Conservation (phyloP, 2,113 vertebrate species). For the Euleptes europaea region DNA sequence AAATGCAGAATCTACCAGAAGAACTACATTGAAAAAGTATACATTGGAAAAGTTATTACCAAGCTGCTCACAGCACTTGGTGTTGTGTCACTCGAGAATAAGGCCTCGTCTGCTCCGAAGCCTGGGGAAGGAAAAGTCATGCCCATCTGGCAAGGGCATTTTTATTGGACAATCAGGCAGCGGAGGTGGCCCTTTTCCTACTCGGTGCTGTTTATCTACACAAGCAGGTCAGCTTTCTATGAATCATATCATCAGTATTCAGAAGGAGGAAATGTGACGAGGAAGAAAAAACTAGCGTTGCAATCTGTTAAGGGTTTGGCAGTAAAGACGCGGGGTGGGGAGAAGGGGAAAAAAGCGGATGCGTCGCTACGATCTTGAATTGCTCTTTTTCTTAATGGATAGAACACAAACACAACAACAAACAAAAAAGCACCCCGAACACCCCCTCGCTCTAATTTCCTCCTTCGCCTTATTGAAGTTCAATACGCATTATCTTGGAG, state of each 20-base stretch:
- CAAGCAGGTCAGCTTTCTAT: neutral
- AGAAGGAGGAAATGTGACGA: no score
- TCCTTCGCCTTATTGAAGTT: conserved; percentile 39
- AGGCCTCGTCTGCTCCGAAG: neutral
- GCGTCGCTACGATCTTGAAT: neutral
- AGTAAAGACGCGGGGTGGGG: no score
- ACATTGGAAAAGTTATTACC: no score
- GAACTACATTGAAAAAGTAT: neutral
- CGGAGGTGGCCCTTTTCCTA: neutral
- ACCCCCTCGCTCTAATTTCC: neutral
- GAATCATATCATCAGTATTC: no score
- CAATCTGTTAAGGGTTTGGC: no score
- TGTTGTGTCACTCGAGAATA: neutral
- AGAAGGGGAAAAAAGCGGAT: conserved; percentile 5
- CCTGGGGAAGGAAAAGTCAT: neutral
- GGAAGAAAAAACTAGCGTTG: neutral
- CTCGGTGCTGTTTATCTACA: neutral
- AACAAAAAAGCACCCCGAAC: neutral
- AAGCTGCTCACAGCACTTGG: neutral
- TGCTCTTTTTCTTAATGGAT: conserved; percentile 8
- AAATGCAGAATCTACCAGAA: neutral
- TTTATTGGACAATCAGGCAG: neutral
- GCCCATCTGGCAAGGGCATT: neutral
- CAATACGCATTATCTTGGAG: conserved; percentile 43
- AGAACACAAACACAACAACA: neutral